Evolutionary conservation across 2,888 invertebrate genomes (phyloP), one percentile per base, ranked within the genome.

Genomic region (Drosophila kuntzei): DNA sequence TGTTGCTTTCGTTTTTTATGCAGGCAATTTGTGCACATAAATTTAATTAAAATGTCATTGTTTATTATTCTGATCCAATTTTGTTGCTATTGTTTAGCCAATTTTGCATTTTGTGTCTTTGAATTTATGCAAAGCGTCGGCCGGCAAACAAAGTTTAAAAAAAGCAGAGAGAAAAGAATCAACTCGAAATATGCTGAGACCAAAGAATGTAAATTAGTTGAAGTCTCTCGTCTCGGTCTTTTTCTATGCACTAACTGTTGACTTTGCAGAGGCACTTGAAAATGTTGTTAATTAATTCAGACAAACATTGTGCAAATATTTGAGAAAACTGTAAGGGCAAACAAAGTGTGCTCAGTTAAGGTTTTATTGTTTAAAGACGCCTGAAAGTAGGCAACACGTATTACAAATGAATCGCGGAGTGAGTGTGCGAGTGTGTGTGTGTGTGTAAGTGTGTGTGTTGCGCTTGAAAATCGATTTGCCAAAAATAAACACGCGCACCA

Each of bases 231-330:
- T 14, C 34, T n/a, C 14, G 27, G 27, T 22, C 20, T 43, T 14
- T 11, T 14, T 29, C 9, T 70, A 36, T 41, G 34, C n/a, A 39
- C 41, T 41, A 37, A 53, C 50, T 62, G 32, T 18, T 25, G 76
- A 55, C 70, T 75, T 59, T 29, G 54, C 54, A 20, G 36, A 53
- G 58, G 25, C 59, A 54, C 60, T 71, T 59, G 49, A 61, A 68
- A 76, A 71, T 67, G 66, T 71, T 87, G 79, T 85, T 89, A 89
- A 85, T 85, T 85, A 85, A 89, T 89, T 85, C 86, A 74, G 88
- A 79, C 86, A 89, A 87, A 79, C 79, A 87, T 72, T 86, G 83
- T 63, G 75, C 73, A 84, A 85, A 85, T 85, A 85, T 85, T 89
- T 85, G 73, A 32, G 62, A 57, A 68, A 65, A 86, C 68, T 64